These are phyloP conservation scores for Lysiphlebus fabarum DNA, from an alignment of 1,140 invertebrate genomes.

Conservation along the genomic window DNA sequence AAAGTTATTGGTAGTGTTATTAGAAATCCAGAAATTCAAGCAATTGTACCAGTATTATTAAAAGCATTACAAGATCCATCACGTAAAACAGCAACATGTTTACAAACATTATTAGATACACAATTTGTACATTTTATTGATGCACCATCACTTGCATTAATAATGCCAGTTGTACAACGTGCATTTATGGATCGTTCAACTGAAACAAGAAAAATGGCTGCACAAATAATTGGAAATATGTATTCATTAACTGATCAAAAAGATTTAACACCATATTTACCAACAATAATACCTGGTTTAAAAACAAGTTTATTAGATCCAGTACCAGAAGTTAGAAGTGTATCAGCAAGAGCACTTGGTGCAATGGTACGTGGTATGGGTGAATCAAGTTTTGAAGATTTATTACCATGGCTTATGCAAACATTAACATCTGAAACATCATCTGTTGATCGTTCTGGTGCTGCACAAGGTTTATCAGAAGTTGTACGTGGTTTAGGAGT, in stretches of 20 bases:
- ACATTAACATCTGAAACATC: conserved; percentile 94
- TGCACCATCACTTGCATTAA: conserved; percentile 94
- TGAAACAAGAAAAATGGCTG: conserved; percentile 97
- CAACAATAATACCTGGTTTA: conserved; percentile 93
- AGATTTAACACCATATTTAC: conserved; percentile 94
- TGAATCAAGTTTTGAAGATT: conserved; percentile 89
- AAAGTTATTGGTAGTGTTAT: conserved; percentile 97
- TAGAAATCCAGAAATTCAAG: conserved; percentile 97
- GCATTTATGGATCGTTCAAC: conserved; percentile 96
- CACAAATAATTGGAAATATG: conserved; percentile 99
- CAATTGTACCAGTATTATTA: conserved; percentile 87
- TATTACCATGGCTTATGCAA: conserved; percentile 97
- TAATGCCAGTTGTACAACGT: conserved; percentile 97
- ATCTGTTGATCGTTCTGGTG: conserved; percentile 94
- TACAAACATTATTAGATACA: conserved; percentile 91
- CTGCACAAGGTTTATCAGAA: conserved; percentile 93
- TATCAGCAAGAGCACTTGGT: conserved; percentile 90
- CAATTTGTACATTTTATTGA: conserved; percentile 99
- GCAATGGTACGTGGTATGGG: conserved; percentile 98
- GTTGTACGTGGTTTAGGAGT: conserved; percentile 95
- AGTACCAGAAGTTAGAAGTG: conserved; percentile 92
- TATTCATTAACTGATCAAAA: conserved; percentile 98
- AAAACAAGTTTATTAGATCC: conserved; percentile 96
- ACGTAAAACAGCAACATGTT: conserved; percentile 87
- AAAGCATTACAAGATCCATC: conserved; percentile 95